Percentiles rank a stretch among this genome's conserved stretches.
Conservation (phyloP, 2,888 invertebrate species). For the Lutraria lutraria region DNA sequence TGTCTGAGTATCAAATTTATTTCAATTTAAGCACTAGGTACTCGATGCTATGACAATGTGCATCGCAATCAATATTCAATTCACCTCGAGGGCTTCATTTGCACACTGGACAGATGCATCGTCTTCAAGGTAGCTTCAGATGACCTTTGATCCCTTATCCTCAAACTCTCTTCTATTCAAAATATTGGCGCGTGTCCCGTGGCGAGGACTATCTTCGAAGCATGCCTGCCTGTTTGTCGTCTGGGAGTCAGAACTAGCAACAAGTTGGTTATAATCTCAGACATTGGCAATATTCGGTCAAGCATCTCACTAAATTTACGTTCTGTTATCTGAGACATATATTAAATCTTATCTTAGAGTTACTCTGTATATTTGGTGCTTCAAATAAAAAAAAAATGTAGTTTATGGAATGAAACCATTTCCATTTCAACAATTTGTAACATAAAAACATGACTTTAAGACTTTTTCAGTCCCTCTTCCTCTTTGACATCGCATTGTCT, state of each 20-base stretch:
- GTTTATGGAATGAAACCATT: too few relatives aligned
- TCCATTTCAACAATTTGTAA: too few relatives aligned
- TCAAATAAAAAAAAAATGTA: too few relatives aligned
- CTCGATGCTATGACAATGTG: slow-evolving; percentile 45
- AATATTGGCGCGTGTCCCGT: slow-evolving; percentile 39
- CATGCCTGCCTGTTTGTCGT: not conserved
- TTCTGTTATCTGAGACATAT: too few relatives aligned
- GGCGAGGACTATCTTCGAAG: not conserved
- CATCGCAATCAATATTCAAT: slow-evolving; percentile 49
- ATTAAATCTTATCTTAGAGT: too few relatives aligned
- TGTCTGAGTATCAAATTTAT: slow-evolving; percentile 53
- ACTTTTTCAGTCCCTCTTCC: too few relatives aligned
- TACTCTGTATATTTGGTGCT: too few relatives aligned
- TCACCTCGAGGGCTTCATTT: slow-evolving; percentile 34
- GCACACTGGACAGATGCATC: slow-evolving; percentile 46
- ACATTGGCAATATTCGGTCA: too few relatives aligned
- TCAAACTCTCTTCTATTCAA: slow-evolving; percentile 10
- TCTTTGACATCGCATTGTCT: too few relatives aligned
- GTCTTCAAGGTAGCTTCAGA: slow-evolving; percentile 24
- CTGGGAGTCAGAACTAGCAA: not conserved
- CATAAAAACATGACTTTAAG: too few relatives aligned
- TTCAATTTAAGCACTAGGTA: slow-evolving; percentile 53
- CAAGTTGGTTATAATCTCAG: not conserved
- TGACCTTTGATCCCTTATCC: slow-evolving; percentile 59
- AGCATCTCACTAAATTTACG: too few relatives aligned